Conservation (phyloP, 2,113 vertebrate species). For the Gobius niger region DNA sequence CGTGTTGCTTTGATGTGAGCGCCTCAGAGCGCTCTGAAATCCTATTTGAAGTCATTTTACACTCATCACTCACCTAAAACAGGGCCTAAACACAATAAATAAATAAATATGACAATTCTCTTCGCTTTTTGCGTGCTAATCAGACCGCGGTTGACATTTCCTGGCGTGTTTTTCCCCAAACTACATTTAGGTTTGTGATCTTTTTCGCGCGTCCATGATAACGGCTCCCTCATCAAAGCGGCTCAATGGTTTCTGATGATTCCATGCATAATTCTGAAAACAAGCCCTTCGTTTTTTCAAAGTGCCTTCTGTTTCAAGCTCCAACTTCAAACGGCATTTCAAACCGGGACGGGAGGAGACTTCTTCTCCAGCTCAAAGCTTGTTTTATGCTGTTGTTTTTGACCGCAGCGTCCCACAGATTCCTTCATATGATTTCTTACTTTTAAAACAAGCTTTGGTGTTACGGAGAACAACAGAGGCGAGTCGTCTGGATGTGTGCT, state of each 20-base stretch:
- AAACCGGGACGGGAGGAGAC: conserved; percentile 40
- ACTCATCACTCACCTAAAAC: conserved; percentile 27
- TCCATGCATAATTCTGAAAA: conserved; percentile 40
- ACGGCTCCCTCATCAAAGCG: conserved; percentile 54
- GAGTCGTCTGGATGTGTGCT: neutral
- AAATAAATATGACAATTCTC: neutral
- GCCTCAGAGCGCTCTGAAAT: conserved; percentile 35
- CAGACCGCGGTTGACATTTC: conserved; percentile 9
- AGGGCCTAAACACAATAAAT: conserved; percentile 3
- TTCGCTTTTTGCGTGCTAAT: neutral
- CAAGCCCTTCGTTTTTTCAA: conserved; percentile 44
- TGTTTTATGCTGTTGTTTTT: conserved; percentile 52
- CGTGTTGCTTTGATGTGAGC: conserved; percentile 35
- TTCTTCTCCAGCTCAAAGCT: conserved; percentile 36
- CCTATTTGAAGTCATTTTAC: conserved; percentile 20
- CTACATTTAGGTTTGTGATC: conserved; percentile 29
- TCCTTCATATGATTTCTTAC: conserved; percentile 25
- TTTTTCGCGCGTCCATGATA: conserved; percentile 1
- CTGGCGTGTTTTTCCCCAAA: conserved; percentile 15
- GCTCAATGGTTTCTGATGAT: conserved; percentile 25
- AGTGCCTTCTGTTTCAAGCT: conserved; percentile 42
- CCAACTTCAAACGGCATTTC: conserved; percentile 59
- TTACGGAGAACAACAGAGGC: conserved; percentile 22
- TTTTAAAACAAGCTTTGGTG: conserved; percentile 25
- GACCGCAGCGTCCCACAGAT: conserved; percentile 27